Evolutionary conservation across 2,113 vertebrate genomes (phyloP), one percentile per base, ranked within the genome.

Genomic region (Cyanoderma ruficeps): DNA sequence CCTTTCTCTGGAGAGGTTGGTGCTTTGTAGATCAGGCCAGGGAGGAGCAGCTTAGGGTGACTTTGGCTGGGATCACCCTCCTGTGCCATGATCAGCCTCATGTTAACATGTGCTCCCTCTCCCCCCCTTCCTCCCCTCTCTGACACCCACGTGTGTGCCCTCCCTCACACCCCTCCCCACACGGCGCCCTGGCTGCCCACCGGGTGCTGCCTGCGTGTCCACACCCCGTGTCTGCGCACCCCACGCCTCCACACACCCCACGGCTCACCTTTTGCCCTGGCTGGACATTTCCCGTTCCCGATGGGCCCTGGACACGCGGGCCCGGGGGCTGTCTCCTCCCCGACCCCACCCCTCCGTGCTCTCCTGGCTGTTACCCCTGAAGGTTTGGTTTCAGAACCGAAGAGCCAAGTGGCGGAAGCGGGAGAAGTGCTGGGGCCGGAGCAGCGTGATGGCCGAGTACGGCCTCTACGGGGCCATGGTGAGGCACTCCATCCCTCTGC

Each of bases 361-460:
- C 85, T 96, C 96, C 95, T 97, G 96, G 95, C 94, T 77, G 81
- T 85, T 77, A 90, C 91, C 91, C 79, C 69, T 74, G 91, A 97
- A 99, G 99, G 99, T 99, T 59, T 99, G 99, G 99, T 99, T 99
- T 97, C 99, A 99, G 96, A 99, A 99, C 97, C 98, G 99, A 39
- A 98, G 99, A 76, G 99, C 99, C 22, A 99, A 99, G 96, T 99
- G 99, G 99, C 97, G 99, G 35, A 99, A 99, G 97, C 97, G 98
- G 23, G 99, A 99, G 97, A 99, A 99, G 96, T 99, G 99, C 71
- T 99, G 99, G 99, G 99, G 98, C 6, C 98, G 99, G 91, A 99
- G 99, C 98, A 99, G 99, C 5, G 98, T 99, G 80, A 99, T 99
- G 99, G 99, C 99, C 0, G 98, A 99, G 96, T 99, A 99, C 0